Conservation (phyloP, 2,113 vertebrate species). For the Lepus americanus region DNA sequence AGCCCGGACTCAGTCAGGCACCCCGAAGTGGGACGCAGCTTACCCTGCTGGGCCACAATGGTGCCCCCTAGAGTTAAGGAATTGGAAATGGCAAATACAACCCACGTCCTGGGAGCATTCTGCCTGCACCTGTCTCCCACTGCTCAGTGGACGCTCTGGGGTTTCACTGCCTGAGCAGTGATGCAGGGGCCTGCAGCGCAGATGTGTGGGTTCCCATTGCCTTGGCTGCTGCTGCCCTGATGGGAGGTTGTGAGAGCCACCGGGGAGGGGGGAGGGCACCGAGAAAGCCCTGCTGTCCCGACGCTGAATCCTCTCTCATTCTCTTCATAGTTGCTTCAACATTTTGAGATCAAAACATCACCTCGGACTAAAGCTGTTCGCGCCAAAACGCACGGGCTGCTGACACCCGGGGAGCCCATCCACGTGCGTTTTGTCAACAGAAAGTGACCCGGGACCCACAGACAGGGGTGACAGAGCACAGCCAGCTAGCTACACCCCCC, state of each 20-base stretch:
- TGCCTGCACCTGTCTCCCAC: neutral
- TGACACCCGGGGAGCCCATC: conserved; percentile 90
- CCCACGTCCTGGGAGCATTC: neutral
- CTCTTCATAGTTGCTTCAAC: conserved; percentile 92
- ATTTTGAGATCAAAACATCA: conserved; percentile 90
- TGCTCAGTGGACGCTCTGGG: neutral
- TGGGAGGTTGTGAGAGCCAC: no score
- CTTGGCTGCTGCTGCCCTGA: neutral
- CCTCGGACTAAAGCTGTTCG: conserved; percentile 87
- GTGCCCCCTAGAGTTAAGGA: no score
- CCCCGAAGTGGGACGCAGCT: no score
- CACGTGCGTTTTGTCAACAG: conserved; percentile 91
- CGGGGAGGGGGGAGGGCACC: neutral
- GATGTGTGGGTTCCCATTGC: neutral
- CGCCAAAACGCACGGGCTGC: conserved; percentile 94
- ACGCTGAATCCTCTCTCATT: conserved; percentile 68
- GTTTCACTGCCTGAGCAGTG: no score
- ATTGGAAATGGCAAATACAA: neutral
- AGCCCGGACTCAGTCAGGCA: no score
- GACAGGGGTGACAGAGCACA: neutral
- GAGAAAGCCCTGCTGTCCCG: neutral
- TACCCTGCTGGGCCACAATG: no score
- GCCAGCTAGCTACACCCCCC: neutral
- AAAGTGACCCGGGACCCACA: conserved; percentile 78
- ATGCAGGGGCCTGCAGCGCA: neutral